Base-by-base conservation (phyloP, 2,888 invertebrate species). In the Panzeria rudis region DNA sequence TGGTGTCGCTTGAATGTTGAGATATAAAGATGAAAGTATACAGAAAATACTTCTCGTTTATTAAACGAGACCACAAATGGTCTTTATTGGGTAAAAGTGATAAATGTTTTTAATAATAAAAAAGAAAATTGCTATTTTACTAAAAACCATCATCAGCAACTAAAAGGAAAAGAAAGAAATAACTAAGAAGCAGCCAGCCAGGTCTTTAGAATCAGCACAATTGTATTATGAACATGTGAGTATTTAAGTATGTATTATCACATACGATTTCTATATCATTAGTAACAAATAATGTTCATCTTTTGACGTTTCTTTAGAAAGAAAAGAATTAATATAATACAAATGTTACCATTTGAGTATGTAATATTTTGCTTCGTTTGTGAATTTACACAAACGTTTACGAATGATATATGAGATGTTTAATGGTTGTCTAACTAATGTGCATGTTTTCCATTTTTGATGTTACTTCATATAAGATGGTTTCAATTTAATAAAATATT, bases 51-150 rank as follows among this genome's bases (percentile, higher is more conserved):
- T 38, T 25, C 8, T 66, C 32, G 66, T 64, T 76, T 64, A 23
- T 41, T 56, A 61, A 78, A 78, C 59, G 68, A 78, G 68, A 85
- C 85, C 81, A 78, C 85, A 85, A 85, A 85, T 85, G 85, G 69
- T 82, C 59, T 85, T 85, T 85, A 85, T 85, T 85, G 81, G 78
- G 64, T 72, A 56, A 62, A 64, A 69, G 81, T 85, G 85, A 85
- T 85, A 85, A 85, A 85, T 85, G 85, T 78, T 71, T 85, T 81
- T 85, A 85, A 85, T 85, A 85, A 85, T 85, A 85, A 85, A 85
- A 85, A 85, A 78, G 85, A 73, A 85, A 82, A 85, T 73, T 85
- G 84, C 71, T 69, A 73, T 64, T 64, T 71, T 52, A 25, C 29
- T 9, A 6, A 15, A 79, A 80, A 59, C 66, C 77, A 71, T 62